phyloP scores from a whole-genome alignment of 53 echinoderm and acorn worm species.

The Mesocentrotus franciscanus region DNA sequence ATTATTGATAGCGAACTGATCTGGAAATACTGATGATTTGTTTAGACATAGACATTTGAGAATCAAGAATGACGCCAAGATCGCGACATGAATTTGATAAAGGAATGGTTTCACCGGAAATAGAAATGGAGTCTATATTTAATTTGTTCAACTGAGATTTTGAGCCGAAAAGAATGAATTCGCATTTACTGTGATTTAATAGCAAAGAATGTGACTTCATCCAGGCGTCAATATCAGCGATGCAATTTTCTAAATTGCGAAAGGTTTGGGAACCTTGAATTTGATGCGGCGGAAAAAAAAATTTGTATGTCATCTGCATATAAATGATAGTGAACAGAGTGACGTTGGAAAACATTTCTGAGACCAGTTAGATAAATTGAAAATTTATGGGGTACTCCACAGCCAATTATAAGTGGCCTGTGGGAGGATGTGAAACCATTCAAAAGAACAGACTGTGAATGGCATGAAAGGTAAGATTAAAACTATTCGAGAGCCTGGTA shows the following conservation, averaged over 20 bases:
- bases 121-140: no score
- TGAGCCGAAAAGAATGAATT: no score
- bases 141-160: no score
- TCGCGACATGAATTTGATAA: not conserved
- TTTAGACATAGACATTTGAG: not conserved
- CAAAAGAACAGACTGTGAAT: constrained; percentile 44
- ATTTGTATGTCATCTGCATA: no score
- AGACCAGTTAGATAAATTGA: constrained; percentile 2
- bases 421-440: constrained; percentile 33
- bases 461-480: constrained; percentile 1
- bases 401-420: not conserved
- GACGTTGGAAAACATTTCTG: not conserved
- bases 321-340: constrained; percentile 24
- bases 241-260: no score
- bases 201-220: no score
- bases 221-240: no score
- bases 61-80: not conserved
- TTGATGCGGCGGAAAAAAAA: no score
- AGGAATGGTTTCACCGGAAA: no score
- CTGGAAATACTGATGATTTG: not conserved
- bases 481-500: not conserved
- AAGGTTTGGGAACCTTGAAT: no score
- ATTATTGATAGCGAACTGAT: not conserved
- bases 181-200: no score
- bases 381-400: not conserved